These are phyloP conservation scores for Acanthisitta chloris DNA, from an alignment of 2,113 vertebrate genomes.

Conservation along the genomic window DNA sequence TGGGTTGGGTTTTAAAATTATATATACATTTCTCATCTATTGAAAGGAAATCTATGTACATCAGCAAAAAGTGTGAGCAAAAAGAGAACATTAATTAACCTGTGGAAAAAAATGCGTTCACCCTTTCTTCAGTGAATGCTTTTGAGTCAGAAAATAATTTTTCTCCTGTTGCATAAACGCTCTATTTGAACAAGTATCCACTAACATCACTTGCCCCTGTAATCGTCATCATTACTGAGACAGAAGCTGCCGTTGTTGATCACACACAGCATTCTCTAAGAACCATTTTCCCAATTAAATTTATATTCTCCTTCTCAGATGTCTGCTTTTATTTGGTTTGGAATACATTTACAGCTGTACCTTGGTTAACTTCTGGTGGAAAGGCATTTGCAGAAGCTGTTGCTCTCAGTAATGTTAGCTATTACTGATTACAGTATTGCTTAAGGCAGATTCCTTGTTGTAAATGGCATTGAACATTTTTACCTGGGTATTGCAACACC, in stretches of 20 bases:
- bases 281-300: neutral
- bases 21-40: neutral
- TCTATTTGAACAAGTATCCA: neutral
- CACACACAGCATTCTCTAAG: neutral
- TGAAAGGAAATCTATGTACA: neutral
- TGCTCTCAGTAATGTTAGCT: neutral
- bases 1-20: neutral
- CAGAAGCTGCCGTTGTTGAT: neutral
- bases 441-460: constrained; percentile 22
- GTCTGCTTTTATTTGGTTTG: neutral
- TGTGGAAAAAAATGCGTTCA: neutral
- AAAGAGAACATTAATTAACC: neutral
- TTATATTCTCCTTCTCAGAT: neutral
- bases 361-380: neutral
- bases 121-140: neutral
- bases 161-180: neutral
- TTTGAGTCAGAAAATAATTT: neutral
- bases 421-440: neutral
- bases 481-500: constrained; percentile 16
- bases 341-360: neutral
- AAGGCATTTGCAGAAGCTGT: constrained; percentile 20
- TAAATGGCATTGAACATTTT: constrained; percentile 34
- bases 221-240: neutral
- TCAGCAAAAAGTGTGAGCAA: neutral
- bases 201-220: neutral